Evolutionary conservation across 1,140 invertebrate genomes (phyloP).

Genomic region (Calliphora vicina): DNA sequence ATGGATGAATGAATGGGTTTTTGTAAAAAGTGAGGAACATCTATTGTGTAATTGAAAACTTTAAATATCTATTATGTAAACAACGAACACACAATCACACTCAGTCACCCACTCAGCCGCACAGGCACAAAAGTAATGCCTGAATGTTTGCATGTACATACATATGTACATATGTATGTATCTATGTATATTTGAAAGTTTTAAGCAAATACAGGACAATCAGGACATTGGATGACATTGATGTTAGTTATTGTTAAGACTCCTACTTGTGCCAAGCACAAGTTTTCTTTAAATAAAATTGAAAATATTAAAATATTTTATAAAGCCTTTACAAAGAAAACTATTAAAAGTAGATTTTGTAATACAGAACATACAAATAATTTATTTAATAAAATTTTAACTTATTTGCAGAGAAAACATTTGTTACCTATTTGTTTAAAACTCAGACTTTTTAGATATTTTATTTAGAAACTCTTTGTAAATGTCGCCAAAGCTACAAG

Average conservation of each 20-base stretch:
- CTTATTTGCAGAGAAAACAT: background rate
- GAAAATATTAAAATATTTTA: background rate
- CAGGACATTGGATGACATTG: background rate
- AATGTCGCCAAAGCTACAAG: background rate
- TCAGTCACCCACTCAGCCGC: background rate
- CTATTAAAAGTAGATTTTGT: background rate
- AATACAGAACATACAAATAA: background rate
- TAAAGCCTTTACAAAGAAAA: background rate
- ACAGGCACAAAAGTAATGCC: background rate
- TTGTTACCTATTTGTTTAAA: background rate
- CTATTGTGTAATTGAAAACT: constrained; percentile 7
- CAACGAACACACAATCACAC: background rate
- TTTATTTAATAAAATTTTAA: background rate
- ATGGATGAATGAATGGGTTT: background rate
- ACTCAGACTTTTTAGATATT: background rate
- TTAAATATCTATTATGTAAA: background rate
- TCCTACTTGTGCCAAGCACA: background rate
- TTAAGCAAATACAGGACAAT: too few species aligned
- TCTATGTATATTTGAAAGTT: too few species aligned
- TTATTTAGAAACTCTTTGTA: background rate
- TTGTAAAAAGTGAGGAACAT: background rate
- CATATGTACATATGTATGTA: too few species aligned
- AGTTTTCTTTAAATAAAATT: background rate
- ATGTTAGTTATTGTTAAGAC: background rate
- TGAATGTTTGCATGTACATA: too few species aligned